A percentile compares a stretch with the other conserved stretches of the same genome.
These are phyloP conservation scores for Labrus mixtus DNA, from an alignment of 2,113 vertebrate species.

Conservation along the genomic window DNA sequence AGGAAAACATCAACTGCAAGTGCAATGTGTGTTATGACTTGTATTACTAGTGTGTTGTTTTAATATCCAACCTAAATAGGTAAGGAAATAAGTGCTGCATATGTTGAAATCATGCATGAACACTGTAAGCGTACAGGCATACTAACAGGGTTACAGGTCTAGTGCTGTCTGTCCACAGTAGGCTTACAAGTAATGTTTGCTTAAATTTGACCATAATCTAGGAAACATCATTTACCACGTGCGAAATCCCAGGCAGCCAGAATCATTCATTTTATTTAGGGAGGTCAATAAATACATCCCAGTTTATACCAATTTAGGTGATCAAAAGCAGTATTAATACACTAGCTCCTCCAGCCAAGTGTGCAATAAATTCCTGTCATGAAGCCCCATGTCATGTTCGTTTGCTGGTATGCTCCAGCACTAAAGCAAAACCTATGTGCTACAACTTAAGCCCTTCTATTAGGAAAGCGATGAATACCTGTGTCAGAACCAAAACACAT, in stretches of 20 bases:
- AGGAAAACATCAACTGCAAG: not conserved
- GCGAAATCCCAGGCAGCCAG: constrained; percentile 8
- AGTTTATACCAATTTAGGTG: constrained; percentile 21
- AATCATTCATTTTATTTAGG: not conserved
- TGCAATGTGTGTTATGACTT: not conserved
- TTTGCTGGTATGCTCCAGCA: constrained; percentile 30
- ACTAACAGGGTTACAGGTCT: too few relatives aligned
- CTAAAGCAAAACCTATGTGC: constrained; percentile 23
- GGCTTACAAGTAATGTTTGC: not conserved
- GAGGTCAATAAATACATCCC: constrained; percentile 6
- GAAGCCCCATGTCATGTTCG: constrained; percentile 20
- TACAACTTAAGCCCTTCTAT: not conserved
- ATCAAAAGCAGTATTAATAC: not conserved
- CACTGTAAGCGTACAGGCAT: too few relatives aligned
- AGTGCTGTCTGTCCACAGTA: too few relatives aligned
- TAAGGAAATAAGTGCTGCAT: constrained; percentile 6
- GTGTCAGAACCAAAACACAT: not conserved
- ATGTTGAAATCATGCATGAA: not conserved
- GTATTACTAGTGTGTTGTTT: not conserved
- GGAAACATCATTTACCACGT: not conserved
- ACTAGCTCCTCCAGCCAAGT: constrained; percentile 27
- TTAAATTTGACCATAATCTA: not conserved
- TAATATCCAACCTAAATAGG: not conserved
- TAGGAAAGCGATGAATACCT: constrained; percentile 3
- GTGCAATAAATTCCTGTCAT: constrained; percentile 24